These are phyloP conservation scores for Micromys minutus DNA, from an alignment of 2,113 vertebrate species.

Conservation along the genomic window DNA sequence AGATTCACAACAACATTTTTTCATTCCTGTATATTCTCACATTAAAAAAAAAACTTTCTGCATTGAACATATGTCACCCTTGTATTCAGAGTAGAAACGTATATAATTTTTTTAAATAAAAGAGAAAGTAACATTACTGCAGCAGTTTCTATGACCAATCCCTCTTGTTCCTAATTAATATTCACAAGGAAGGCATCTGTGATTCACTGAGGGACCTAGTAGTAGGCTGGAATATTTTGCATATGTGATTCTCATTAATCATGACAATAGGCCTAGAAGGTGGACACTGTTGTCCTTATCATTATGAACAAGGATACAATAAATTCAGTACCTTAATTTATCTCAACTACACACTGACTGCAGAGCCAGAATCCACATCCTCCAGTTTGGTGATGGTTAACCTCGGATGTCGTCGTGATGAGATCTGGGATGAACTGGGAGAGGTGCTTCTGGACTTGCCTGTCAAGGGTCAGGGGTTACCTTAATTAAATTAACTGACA, in stretches of 20 bases:
- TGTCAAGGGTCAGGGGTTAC: no score
- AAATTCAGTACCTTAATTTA: background rate
- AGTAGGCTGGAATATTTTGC: background rate
- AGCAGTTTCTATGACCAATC: background rate
- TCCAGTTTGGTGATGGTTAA: background rate
- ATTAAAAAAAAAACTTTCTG: slow-evolving; percentile 1
- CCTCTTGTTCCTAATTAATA: background rate
- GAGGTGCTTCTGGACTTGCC: background rate
- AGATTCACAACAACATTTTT: slow-evolving; percentile 27
- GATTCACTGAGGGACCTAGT: background rate
- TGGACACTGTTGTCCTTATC: background rate
- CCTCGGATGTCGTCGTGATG: background rate
- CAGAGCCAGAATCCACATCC: background rate
- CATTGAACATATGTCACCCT: background rate
- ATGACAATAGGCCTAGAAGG: background rate
- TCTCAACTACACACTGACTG: background rate
- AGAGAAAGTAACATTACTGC: background rate
- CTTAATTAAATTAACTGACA: background rate
- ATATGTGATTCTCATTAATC: background rate
- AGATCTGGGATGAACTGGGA: background rate
- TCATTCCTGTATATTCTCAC: background rate
- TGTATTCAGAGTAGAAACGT: background rate
- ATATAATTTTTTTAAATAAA: background rate
- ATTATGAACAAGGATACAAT: background rate
- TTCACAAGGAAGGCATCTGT: background rate